These are phyloP conservation scores for Actinia tenebrosa DNA, from an alignment of 64 coral and sea anemone species.

Conservation along the genomic window DNA sequence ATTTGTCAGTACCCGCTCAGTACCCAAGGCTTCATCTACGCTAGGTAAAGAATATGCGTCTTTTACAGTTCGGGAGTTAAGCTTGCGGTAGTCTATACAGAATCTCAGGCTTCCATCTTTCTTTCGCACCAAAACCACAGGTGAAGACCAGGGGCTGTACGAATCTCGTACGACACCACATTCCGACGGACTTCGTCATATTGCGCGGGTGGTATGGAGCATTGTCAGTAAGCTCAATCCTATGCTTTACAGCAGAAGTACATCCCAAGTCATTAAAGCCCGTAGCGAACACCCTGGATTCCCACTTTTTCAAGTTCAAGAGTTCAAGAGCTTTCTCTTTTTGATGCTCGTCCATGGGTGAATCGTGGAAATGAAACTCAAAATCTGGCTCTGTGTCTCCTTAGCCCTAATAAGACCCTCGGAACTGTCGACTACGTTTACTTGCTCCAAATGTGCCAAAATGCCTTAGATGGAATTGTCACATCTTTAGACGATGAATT, in stretches of 20 bases:
- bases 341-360: slow-evolving; percentile 1
- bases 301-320: not conserved
- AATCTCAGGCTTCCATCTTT: slow-evolving; percentile 20
- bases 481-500: not conserved
- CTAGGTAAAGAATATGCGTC: slow-evolving; percentile 48
- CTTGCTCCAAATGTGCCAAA: not conserved
- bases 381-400: too few species aligned
- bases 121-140: slow-evolving; percentile 36
- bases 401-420: not conserved
- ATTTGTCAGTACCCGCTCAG: not conserved
- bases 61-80: slow-evolving; percentile 18
- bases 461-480: not conserved
- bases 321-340: not conserved
- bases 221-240: slow-evolving; percentile 11
- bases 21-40: slow-evolving; percentile 17
- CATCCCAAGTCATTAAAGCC: not conserved
- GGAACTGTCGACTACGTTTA: not conserved
- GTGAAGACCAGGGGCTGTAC: slow-evolving; percentile 15
- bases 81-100: slow-evolving; percentile 40
- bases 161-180: slow-evolving; percentile 39
- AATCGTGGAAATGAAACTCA: not conserved
- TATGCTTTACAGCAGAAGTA: not conserved
- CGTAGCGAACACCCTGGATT: not conserved
- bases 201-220: slow-evolving; percentile 10
- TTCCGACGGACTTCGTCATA: slow-evolving; percentile 21